phyloP scores from a whole-genome alignment of 2,888 invertebrate genomes.

The Vannuccia rotundouncinata region DNA sequence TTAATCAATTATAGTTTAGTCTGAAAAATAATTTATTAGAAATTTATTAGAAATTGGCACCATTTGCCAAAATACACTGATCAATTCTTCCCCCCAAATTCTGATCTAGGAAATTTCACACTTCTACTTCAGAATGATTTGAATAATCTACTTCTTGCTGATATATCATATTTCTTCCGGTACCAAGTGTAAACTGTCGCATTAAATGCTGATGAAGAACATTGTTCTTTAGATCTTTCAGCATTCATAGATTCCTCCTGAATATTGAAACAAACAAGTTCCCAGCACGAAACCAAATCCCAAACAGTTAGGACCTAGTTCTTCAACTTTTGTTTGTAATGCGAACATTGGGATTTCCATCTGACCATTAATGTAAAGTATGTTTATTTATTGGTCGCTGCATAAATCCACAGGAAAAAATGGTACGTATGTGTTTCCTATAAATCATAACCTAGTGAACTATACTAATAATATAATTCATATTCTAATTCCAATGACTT shows the following conservation, averaged over 20 bases:
- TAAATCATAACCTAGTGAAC: neutral
- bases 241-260: no score
- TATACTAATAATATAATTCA: neutral
- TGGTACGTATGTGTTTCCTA: no score
- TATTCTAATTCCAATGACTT: neutral
- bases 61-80: neutral
- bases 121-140: neutral
- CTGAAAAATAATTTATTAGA: neutral
- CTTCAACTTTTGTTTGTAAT: no score
- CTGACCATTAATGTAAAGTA: no score
- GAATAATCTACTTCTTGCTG: neutral
- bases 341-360: no score
- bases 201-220: neutral
- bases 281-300: no score
- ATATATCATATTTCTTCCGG: neutral
- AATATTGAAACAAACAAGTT: no score
- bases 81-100: neutral
- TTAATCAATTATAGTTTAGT: neutral
- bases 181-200: neutral
- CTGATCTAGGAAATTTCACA: neutral
- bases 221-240: no score
- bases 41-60: neutral
- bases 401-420: no score
- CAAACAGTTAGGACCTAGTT: no score
- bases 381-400: no score